Percentiles rank a stretch among this genome's conserved stretches.
These are phyloP conservation scores for Azemiops feae DNA, from an alignment of 2,113 vertebrate species.

Conservation along the genomic window DNA sequence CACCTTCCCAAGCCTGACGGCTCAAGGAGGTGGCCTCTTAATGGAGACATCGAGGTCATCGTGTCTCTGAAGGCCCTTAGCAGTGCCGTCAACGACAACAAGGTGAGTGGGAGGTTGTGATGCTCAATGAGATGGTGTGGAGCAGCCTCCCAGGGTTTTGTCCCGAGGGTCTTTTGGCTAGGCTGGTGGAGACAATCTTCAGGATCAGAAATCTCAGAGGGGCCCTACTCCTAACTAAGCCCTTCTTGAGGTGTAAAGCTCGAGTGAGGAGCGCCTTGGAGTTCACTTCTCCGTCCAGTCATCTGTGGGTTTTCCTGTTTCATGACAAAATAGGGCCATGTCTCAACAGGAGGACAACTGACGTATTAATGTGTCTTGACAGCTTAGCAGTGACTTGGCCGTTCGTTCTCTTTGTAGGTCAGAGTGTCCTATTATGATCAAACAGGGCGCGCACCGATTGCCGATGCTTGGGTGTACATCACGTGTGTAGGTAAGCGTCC, in stretches of 20 bases:
- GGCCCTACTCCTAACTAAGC: background rate
- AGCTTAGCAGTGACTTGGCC: background rate
- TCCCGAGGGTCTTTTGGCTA: background rate
- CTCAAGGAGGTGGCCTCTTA: conserved; percentile 62
- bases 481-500: conserved; percentile 68
- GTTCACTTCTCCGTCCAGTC: background rate
- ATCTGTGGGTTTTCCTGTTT: background rate
- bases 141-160: background rate
- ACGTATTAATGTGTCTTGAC: background rate
- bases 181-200: background rate
- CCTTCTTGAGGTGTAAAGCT: background rate
- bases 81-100: conserved; percentile 53
- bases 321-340: background rate
- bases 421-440: conserved; percentile 65
- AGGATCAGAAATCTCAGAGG: background rate
- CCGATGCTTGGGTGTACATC: conserved; percentile 65
- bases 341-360: background rate
- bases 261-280: background rate
- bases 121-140: background rate
- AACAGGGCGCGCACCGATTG: conserved; percentile 27
- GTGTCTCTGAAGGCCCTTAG: conserved; percentile 58
- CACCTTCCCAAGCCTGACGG: conserved; percentile 25
- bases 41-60: conserved; percentile 51
- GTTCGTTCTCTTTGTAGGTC: conserved; percentile 56
- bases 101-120: conserved; percentile 51